Evolutionary conservation across 2,888 invertebrate species (phyloP).

Genomic region (Acanthoscelides obtectus): DNA sequence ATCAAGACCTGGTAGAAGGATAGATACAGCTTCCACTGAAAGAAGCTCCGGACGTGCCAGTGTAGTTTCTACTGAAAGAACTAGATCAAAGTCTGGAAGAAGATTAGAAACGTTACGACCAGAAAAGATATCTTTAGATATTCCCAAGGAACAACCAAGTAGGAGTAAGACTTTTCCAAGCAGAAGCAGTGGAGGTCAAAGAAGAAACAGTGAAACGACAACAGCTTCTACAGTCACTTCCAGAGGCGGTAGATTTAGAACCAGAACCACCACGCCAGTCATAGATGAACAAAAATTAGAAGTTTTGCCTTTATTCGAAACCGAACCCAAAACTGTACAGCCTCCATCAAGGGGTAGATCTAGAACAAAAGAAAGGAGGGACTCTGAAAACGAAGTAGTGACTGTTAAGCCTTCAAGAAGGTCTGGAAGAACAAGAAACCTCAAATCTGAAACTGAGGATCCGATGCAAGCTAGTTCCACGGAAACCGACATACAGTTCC

Average conservation of each 20-base stretch:
- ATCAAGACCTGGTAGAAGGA: conserved; percentile 15
- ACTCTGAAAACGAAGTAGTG: not conserved
- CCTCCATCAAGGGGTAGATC: conserved; percentile 16
- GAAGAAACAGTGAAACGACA: not conserved
- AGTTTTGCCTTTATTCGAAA: conserved; percentile 43
- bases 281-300: conserved; percentile 42
- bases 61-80: conserved; percentile 9
- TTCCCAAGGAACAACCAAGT: conserved; percentile 6
- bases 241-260: conserved; percentile 9
- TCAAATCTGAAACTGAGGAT: conserved; percentile 15
- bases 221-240: conserved; percentile 1
- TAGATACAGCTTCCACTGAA: not conserved
- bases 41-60: not conserved
- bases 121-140: conserved; percentile 19
- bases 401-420: not conserved
- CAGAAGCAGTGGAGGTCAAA: not conserved
- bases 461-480: conserved; percentile 30
- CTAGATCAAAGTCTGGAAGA: conserved; percentile 28
- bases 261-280: conserved; percentile 28
- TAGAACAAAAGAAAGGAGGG: conserved; percentile 1
- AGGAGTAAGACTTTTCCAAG: conserved; percentile 3
- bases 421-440: not conserved
- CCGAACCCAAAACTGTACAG: conserved; percentile 37
- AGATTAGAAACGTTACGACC: conserved; percentile 11
- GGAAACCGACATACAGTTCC: conserved; percentile 31